Conservation (phyloP, 2,797 vertebrate genomes). For the Apogon talboti region DNA sequence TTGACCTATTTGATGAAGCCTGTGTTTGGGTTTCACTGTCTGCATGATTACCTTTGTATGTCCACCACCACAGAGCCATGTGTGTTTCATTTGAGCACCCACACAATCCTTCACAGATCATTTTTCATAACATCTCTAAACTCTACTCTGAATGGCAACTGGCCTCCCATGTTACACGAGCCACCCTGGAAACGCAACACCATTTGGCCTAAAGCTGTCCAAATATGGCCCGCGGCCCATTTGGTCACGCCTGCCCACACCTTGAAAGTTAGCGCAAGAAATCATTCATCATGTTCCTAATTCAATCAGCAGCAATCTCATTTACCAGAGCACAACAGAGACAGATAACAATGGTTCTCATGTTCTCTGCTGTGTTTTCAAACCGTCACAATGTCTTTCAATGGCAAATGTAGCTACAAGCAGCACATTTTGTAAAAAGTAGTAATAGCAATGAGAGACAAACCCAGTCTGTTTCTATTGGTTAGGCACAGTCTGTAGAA, state of each 20-base stretch:
- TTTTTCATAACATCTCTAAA: slow-evolving; percentile 65
- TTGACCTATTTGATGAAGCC: background rate
- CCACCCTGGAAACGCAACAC: slow-evolving; percentile 56
- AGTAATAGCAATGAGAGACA: slow-evolving; percentile 46
- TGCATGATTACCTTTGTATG: slow-evolving; percentile 20
- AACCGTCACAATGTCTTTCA: slow-evolving; percentile 48
- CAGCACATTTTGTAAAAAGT: slow-evolving; percentile 51
- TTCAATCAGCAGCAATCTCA: slow-evolving; percentile 57
- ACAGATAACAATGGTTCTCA: slow-evolving; percentile 15
- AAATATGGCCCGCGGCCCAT: slow-evolving; percentile 63
- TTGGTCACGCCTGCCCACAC: slow-evolving; percentile 47
- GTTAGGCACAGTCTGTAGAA: slow-evolving; percentile 8
- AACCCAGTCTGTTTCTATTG: slow-evolving; percentile 25
- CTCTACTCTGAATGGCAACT: slow-evolving; percentile 20
- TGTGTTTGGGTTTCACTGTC: slow-evolving; percentile 34
- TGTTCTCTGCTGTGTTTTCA: slow-evolving; percentile 34
- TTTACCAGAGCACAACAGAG: slow-evolving; percentile 45
- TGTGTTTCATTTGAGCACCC: slow-evolving; percentile 43
- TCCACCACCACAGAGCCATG: slow-evolving; percentile 21
- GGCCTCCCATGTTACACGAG: slow-evolving; percentile 52
- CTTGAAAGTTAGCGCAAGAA: slow-evolving; percentile 19
- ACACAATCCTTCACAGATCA: slow-evolving; percentile 19
- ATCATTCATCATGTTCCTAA: slow-evolving; percentile 39
- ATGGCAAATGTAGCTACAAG: slow-evolving; percentile 48
- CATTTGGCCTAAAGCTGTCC: slow-evolving; percentile 63